A percentile compares a stretch with the other conserved stretches of the same genome.
Conservation (phyloP, 2,888 invertebrate genomes). For the Hyles lineata region DNA sequence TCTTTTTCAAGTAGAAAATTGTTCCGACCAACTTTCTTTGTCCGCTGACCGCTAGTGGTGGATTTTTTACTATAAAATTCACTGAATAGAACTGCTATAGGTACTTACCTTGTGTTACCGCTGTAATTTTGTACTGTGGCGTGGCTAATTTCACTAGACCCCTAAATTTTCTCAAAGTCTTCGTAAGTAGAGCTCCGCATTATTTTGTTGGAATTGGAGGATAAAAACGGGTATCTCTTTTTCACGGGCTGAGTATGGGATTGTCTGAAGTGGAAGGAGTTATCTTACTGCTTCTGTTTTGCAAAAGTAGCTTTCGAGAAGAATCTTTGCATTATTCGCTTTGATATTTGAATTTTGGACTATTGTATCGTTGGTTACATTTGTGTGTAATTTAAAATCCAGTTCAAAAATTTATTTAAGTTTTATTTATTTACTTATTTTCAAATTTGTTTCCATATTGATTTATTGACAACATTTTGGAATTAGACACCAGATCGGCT, state of each 20-base stretch:
- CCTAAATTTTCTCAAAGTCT: not conserved
- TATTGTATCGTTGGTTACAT: no score
- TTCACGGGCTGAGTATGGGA: conserved; percentile 49
- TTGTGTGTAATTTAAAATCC: no score
- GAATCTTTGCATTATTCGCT: not conserved
- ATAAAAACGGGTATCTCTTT: conserved; percentile 54
- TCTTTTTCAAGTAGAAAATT: conserved; percentile 78
- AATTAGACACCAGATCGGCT: no score
- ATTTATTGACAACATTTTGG: no score
- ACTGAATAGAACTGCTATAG: conserved; percentile 45
- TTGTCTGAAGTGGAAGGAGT: conserved; percentile 52
- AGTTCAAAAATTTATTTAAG: no score
- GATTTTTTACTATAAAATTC: conserved; percentile 77
- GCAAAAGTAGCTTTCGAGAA: not conserved
- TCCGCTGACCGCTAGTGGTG: conserved; percentile 71
- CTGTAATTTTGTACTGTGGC: not conserved
- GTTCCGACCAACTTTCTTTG: conserved; percentile 77
- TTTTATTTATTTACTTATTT: no score
- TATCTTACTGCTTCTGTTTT: conserved; percentile 26
- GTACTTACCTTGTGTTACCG: conserved; percentile 1
- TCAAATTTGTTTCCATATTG: no score
- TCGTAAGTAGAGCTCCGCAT: not conserved
- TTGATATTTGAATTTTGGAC: no score
- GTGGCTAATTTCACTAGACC: conserved; percentile 1
- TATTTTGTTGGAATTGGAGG: conserved; percentile 39